Evolutionary conservation across 2,797 vertebrate species (phyloP).

Genomic region (Halcyon badia): DNA sequence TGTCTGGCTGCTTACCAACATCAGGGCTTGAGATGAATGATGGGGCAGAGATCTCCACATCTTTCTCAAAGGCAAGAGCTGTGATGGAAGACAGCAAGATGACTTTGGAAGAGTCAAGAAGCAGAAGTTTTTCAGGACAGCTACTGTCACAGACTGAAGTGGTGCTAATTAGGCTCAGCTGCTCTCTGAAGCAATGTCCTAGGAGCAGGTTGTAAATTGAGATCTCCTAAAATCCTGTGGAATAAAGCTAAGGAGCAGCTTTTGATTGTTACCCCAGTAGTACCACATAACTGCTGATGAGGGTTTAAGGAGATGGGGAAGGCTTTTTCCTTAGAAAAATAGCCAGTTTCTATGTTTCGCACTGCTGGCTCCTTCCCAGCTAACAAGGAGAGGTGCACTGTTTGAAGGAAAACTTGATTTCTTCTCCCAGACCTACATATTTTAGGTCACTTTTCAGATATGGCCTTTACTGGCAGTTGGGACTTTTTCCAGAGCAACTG

Average conservation of each 20-base stretch:
- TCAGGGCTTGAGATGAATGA: background rate
- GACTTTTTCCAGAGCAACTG: background rate
- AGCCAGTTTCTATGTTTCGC: background rate
- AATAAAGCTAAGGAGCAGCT: background rate
- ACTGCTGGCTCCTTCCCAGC: background rate
- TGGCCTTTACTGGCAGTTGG: background rate
- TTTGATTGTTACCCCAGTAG: background rate
- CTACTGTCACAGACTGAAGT: background rate
- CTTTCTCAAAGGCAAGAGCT: background rate
- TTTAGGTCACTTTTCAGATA: background rate
- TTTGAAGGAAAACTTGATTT: background rate
- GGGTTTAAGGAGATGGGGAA: background rate
- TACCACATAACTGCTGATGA: rapidly evolving
- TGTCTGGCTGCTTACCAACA: background rate
- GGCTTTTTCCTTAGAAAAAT: background rate
- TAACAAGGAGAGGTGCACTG: background rate
- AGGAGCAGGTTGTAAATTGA: background rate
- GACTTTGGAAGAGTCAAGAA: background rate
- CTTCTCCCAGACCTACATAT: background rate
- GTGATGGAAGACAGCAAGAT: background rate
- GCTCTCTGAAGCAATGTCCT: background rate
- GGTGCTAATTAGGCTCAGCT: background rate
- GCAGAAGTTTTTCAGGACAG: background rate
- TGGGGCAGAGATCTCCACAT: background rate
- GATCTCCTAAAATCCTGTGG: background rate